Percentiles rank a stretch among this genome's conserved stretches.
Conservation (phyloP, 92 coral and sea anemone genomes). For the Phymanthus crucifer region DNA sequence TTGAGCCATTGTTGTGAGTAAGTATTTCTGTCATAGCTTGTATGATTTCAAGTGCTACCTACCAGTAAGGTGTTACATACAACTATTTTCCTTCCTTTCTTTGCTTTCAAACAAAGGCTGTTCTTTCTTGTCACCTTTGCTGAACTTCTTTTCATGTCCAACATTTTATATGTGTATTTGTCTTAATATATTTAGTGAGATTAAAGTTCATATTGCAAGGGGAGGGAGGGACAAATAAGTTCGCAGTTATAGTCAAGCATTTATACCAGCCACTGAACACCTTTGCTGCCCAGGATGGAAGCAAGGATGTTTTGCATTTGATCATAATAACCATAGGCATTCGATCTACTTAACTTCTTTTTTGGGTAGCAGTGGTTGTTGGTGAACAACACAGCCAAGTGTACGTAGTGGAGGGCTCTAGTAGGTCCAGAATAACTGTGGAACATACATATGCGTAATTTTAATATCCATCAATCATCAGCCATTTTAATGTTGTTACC, state of each 20-base stretch:
- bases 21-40: not conserved
- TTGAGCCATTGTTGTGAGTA: slow-evolving; percentile 3
- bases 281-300: not conserved
- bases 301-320: not conserved
- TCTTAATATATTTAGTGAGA: not conserved
- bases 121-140: not conserved
- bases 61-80: too few relatives aligned
- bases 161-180: not conserved
- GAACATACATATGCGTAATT: not conserved
- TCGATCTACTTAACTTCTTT: not conserved
- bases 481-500: not conserved
- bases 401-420: not conserved
- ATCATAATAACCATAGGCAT: not conserved
- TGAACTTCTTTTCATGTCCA: not conserved
- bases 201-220: not conserved
- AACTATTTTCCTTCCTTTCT: too few relatives aligned
- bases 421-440: not conserved
- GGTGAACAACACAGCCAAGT: not conserved
- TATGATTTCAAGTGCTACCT: too few relatives aligned
- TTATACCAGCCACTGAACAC: not conserved
- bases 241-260: not conserved
- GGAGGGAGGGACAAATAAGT: not conserved
- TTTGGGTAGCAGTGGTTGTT: not conserved
- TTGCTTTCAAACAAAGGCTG: not conserved
- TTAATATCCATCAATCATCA: not conserved